Evolutionary conservation across 2,113 vertebrate species (phyloP).

Genomic region (Gymnocephalus cernua): DNA sequence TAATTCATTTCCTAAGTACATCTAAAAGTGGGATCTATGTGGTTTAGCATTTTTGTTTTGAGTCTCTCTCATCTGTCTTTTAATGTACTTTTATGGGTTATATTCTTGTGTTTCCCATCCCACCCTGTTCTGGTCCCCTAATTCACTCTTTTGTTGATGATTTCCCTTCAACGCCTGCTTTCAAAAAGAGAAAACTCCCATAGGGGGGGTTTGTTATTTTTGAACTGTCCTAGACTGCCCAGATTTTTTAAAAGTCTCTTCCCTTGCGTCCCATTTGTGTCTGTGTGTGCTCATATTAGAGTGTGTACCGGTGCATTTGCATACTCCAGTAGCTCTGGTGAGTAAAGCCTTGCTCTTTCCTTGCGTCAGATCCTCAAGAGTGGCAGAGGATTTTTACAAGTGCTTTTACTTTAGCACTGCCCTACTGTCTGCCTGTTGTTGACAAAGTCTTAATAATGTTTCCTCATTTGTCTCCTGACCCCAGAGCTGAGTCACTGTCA

Average conservation of each 20-base stretch:
- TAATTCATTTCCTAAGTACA: conserved; percentile 36
- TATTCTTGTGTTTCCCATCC: conserved; percentile 62
- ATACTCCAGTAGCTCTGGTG: background rate
- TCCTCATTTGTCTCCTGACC: conserved; percentile 27
- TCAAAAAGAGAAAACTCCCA: conserved; percentile 60
- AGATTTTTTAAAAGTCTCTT: conserved; percentile 49
- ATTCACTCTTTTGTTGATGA: conserved; percentile 69
- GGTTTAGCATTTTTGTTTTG: conserved; percentile 34
- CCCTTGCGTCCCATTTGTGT: background rate
- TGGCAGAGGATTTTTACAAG: conserved; percentile 24
- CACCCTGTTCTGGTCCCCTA: conserved; percentile 55
- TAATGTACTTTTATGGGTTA: conserved; percentile 40
- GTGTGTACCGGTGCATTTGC: background rate
- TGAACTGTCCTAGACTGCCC: conserved; percentile 42
- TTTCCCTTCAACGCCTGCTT: conserved; percentile 45
- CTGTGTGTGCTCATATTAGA: background rate
- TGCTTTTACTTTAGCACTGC: conserved; percentile 2
- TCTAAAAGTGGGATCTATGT: conserved; percentile 40
- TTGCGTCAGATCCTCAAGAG: background rate
- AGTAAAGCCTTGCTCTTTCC: conserved; percentile 2
- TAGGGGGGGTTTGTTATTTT: conserved; percentile 75
- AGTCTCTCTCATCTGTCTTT: conserved; percentile 37
- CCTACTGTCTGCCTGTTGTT: conserved; percentile 10
- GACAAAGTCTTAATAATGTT: conserved; percentile 13
- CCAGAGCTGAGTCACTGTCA: conserved; percentile 26